Percentiles rank a stretch among this genome's conserved stretches.
Evolutionary conservation across 1,140 invertebrate genomes (phyloP).

Genomic region (roundworm (Caenorhabditis elegans)): WBcel235 BX284606.5:5444501-5445000

Average conservation of each 20-base stretch:
- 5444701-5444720: no score
- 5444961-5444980: background rate
- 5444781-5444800: background rate
- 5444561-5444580: background rate
- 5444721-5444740: no score
- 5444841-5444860: background rate
- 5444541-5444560: background rate
- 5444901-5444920: background rate
- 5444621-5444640: no score
- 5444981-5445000: slow-evolving; percentile 29
- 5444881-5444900: slow-evolving; percentile 5
- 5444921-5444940: background rate
- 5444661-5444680: no score
- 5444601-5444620: no score
- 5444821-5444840: background rate
- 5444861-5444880: background rate
- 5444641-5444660: no score
- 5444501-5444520: background rate
- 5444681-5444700: no score
- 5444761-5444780: no score
- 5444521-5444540: background rate
- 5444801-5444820: background rate
- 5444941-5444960: background rate
- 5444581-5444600: no score
- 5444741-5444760: no score